These are phyloP conservation scores for Aleiodes testaceus DNA, from an alignment of 2,888 invertebrate species.

Conservation along the genomic window DNA sequence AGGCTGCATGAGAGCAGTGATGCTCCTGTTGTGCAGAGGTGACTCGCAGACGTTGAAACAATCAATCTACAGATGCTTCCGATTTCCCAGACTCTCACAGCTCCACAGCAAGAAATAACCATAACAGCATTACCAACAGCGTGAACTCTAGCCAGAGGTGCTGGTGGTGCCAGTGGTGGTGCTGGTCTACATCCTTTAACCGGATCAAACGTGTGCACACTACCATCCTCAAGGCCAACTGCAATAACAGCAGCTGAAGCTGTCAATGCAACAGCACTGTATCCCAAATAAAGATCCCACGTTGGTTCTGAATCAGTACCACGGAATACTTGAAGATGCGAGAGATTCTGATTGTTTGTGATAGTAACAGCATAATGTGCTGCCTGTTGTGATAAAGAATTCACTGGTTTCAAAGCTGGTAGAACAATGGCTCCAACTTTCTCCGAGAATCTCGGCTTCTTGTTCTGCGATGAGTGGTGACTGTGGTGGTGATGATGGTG, in stretches of 20 bases:
- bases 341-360: conserved; percentile 65
- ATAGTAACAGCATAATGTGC: conserved; percentile 70
- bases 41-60: conserved; percentile 68
- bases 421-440: conserved; percentile 62
- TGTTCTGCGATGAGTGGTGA: conserved; percentile 44
- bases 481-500: background rate
- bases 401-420: conserved; percentile 65
- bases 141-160: conserved; percentile 68
- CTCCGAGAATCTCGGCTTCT: conserved; percentile 65
- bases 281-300: conserved; percentile 70
- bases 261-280: conserved; percentile 68
- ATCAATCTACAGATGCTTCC: conserved; percentile 65
- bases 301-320: conserved; percentile 67
- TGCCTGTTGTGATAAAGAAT: conserved; percentile 67
- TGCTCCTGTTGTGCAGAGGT: conserved; percentile 66
- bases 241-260: conserved; percentile 68
- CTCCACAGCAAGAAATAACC: conserved; percentile 70
- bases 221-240: conserved; percentile 68
- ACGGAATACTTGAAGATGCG: conserved; percentile 68
- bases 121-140: conserved; percentile 70
- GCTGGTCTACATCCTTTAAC: conserved; percentile 67
- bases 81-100: conserved; percentile 71
- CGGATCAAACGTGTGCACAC: conserved; percentile 68
- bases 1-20: conserved; percentile 66
- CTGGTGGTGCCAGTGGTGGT: conserved; percentile 68